Evolutionary conservation across 1,140 invertebrate genomes (phyloP), one percentile per base, ranked within the genome.

Genomic region (Drosophila orosa): DNA sequence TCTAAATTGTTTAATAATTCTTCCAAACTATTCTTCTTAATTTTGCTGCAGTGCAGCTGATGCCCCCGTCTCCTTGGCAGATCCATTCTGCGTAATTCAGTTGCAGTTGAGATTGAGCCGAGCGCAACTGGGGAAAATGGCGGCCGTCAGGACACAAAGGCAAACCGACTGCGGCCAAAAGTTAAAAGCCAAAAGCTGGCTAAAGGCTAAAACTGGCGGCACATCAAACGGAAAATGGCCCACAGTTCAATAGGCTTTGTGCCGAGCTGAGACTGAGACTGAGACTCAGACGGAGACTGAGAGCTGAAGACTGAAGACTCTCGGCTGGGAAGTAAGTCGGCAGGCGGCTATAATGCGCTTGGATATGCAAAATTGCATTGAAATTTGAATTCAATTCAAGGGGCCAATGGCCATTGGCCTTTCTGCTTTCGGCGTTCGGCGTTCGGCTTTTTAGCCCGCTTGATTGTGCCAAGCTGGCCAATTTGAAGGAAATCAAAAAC

Each of bases 311-410:
- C 31, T 15, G 45, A 45, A 50, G 55, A 44, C n/a, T 37, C 24
- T 54, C 19, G 50, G 45, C 69, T 62, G 60, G 55, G 58, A 76
- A 85, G 81, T 90, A 90, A 90, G 87, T 90, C 82, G 82, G 82
- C 86, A 90, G 80, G 86, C 87, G 86, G 84, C 84, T 89, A 89
- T 87, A 87, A 87, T 87, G 80, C 83, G 84, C 83, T 87, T 89
- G 84, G 84, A 87, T 87, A 87, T 90, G 86, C 82, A 90, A 90
- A 90, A 90, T 90, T 90, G 86, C 82, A 90, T 90, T 90, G 86
- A 90, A 90, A 90, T 90, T 87, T 86, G 87, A 90, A 90, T 90
- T 90, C 82, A 90, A 90, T 90, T 90, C 86, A 86, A 78, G 82
- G 35, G 83, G 56, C 83, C 71, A 74, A 63, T 89, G 82, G 55